phyloP scores from a whole-genome alignment of 2,797 vertebrate genomes.

The Sebastes vulpes region DNA sequence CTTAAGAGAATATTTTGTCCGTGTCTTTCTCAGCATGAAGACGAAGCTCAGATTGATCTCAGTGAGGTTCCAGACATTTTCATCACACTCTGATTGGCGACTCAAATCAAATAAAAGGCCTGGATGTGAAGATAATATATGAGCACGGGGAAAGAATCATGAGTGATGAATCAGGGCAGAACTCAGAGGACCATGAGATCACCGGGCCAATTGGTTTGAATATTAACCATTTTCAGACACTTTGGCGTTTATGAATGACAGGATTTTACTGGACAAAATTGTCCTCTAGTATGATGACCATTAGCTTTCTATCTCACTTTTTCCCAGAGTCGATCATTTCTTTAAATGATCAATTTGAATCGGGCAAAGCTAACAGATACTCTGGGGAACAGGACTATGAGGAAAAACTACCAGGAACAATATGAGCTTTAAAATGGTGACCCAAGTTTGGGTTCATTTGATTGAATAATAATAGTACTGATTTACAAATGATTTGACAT shows the following conservation, averaged over 20 bases:
- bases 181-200: constrained; percentile 1
- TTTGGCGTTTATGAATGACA: neutral
- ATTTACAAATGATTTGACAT: neutral
- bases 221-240: constrained; percentile 13
- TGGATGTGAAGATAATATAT: constrained; percentile 52
- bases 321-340: neutral
- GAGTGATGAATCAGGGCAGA: constrained; percentile 38
- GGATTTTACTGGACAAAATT: neutral
- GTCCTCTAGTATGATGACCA: neutral
- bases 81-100: constrained; percentile 52
- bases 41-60: constrained; percentile 55
- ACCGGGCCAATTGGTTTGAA: neutral
- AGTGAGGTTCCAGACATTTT: constrained; percentile 49
- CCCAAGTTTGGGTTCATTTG: neutral
- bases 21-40: constrained; percentile 30
- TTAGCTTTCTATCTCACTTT: neutral
- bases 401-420: neutral
- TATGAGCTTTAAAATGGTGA: neutral
- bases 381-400: neutral
- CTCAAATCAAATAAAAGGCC: constrained; percentile 63
- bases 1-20: constrained; percentile 19
- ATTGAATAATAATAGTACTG: neutral
- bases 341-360: constrained; percentile 8
- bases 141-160: constrained; percentile 33
- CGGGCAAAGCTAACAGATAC: neutral